Evolutionary conservation across 2,113 vertebrate genomes (phyloP), one percentile per base, ranked within the genome.

Genomic region (Upupa epops): DNA sequence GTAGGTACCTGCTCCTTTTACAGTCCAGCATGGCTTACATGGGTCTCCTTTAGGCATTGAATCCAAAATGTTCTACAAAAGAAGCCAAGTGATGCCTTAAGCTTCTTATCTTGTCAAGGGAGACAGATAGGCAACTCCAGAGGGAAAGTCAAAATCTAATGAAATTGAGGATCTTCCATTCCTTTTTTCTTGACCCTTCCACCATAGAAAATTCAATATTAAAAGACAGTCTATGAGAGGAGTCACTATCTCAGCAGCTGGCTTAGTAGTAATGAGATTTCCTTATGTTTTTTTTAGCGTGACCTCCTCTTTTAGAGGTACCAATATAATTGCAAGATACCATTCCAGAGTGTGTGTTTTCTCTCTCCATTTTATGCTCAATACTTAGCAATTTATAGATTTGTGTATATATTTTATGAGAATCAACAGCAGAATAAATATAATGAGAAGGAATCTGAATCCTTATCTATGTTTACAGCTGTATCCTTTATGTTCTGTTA

Each of bases 81-180:
- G 61, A 69, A 61, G 20, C 28, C 63, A 79, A 34, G 66, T 46
- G 70, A 93, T 70, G 55, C 36, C 46, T 59, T 87, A 61, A 65
- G 64, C 54, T 48, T 71, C 73, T 89, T 71, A 69, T 91, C 86
- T 78, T 89, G 65, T 78, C 81, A 84, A 51, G 46, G 54, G 46
- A 82, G 74, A 79, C 37, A 52, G 88, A 81, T 61, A 54, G 22
- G 32, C 42, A 76, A 81, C 74, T 95, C 58, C 49, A 82, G 89
- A 87, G 84, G 36, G 59, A 82, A 89, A 82, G 72, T 78, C 73
- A 86, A 92, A 95, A 86, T 93, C 66, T 85, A 72, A 87, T 65
- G 46, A 86, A 92, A 76, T 34, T 0, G 0, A 51, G 63, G 61
- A 86, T 70, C 51, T 45, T 82, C 55, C 37, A 48, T n/a, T 61